These are phyloP conservation scores for Triops cancriformis DNA, from an alignment of 1,140 invertebrate genomes.

Conservation along the genomic window DNA sequence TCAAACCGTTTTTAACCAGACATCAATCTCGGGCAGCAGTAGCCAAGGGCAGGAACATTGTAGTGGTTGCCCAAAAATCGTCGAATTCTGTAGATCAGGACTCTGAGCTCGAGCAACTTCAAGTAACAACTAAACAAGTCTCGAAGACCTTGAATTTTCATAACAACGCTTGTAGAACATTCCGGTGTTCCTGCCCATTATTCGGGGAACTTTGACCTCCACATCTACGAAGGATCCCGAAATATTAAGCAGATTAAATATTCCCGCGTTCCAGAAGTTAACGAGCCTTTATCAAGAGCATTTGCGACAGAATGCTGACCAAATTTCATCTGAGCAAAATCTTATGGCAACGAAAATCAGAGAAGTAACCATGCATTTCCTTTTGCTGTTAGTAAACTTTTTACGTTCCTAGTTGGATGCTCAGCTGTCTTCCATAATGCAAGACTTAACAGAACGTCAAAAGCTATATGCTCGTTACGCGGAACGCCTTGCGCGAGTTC, in stretches of 20 bases:
- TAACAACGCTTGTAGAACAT: constrained; percentile 51
- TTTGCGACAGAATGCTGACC: constrained; percentile 55
- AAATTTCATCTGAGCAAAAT: constrained; percentile 63
- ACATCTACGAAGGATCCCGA: constrained; percentile 78
- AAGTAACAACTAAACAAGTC: constrained; percentile 17
- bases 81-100: constrained; percentile 21
- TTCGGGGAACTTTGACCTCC: constrained; percentile 75
- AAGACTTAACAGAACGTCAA: constrained; percentile 64
- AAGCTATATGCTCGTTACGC: constrained; percentile 72
- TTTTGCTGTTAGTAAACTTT: not conserved
- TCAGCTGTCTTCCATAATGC: constrained; percentile 60
- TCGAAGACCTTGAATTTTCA: constrained; percentile 30
- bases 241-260: constrained; percentile 69
- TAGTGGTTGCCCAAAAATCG: constrained; percentile 27
- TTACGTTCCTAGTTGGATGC: constrained; percentile 53
- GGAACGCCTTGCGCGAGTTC: constrained; percentile 70
- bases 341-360: constrained; percentile 58
- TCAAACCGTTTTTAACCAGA: constrained; percentile 11
- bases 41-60: constrained; percentile 39
- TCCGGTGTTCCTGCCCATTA: constrained; percentile 85
- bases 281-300: constrained; percentile 68
- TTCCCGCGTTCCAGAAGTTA: constrained; percentile 49
- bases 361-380: constrained; percentile 50
- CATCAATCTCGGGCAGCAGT: constrained; percentile 29
- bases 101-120: constrained; percentile 21